Evolutionary conservation across 1,140 invertebrate genomes (phyloP).

Genomic region (Zaprionus kolodkinae): DNA sequence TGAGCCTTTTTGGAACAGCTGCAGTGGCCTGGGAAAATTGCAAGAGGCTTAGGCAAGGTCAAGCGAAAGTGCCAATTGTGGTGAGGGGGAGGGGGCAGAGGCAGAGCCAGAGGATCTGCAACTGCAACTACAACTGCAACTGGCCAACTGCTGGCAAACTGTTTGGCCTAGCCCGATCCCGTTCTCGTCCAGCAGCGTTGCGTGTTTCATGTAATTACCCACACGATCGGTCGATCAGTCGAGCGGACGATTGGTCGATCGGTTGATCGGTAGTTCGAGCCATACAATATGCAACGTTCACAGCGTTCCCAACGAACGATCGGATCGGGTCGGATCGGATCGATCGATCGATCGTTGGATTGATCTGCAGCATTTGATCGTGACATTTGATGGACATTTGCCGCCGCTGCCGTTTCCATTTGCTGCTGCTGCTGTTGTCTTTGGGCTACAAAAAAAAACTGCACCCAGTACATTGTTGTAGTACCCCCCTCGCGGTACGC

Average conservation of each 20-base stretch:
- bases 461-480: constrained; percentile 23
- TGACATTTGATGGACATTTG: constrained; percentile 80
- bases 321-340: constrained; percentile 5
- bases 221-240: constrained; percentile 38
- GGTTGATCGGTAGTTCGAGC: background rate
- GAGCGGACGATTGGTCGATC: constrained; percentile 13
- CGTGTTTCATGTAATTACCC: constrained; percentile 69
- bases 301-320: constrained; percentile 15
- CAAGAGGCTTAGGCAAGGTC: constrained; percentile 63
- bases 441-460: background rate
- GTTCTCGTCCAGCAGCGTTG: constrained; percentile 39
- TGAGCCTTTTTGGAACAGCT: constrained; percentile 27
- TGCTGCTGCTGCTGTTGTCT: background rate
- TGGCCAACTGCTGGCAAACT: constrained; percentile 9
- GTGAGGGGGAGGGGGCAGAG: background rate
- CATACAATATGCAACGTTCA: constrained; percentile 1
- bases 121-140: constrained; percentile 21
- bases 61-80: constrained; percentile 44
- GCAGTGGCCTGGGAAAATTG: constrained; percentile 47
- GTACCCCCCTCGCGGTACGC: background rate
- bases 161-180: constrained; percentile 20
- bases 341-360: constrained; percentile 59
- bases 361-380: constrained; percentile 76
- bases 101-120: constrained; percentile 12
- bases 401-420: constrained; percentile 71